Percentiles rank a stretch among this genome's conserved stretches.
Conservation (phyloP, 2,888 invertebrate genomes). For the Drosophila percnosoma region DNA sequence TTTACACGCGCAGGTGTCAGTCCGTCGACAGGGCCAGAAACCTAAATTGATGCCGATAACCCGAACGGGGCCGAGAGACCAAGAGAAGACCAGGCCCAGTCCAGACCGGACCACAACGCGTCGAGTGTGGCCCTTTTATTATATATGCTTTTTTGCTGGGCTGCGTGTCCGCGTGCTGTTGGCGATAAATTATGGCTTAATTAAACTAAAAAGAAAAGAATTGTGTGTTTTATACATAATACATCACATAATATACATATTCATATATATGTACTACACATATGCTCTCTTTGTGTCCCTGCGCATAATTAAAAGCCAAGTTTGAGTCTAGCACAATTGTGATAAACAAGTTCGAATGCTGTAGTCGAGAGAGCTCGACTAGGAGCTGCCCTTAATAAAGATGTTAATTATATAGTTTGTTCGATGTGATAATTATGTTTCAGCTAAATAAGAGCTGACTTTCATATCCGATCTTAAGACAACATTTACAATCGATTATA, state of each 20-base stretch:
- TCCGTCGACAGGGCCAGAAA: conserved; percentile 5
- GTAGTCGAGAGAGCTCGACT: not conserved
- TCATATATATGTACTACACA: conserved; percentile 6
- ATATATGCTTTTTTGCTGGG: conserved; percentile 20
- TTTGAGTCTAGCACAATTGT: conserved; percentile 42
- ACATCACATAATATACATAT: not conserved
- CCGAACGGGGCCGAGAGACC: conserved; percentile 10
- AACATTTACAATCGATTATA: not conserved
- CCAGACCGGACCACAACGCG: conserved; percentile 11
- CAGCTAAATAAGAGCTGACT: too few species aligned
- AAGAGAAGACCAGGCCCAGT: conserved; percentile 9
- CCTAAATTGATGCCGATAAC: not conserved
- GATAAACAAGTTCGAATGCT: not conserved
- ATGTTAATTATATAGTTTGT: not conserved
- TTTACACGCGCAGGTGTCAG: conserved; percentile 78
- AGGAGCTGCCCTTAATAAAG: not conserved
- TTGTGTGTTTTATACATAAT: conserved; percentile 39
- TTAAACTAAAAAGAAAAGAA: conserved; percentile 69
- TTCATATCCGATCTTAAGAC: not conserved
- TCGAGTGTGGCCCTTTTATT: conserved; percentile 68
- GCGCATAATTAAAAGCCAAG: conserved; percentile 49
- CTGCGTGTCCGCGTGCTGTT: conserved; percentile 75
- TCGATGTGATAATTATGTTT: not conserved
- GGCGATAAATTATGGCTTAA: conserved; percentile 79
- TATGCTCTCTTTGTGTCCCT: conserved; percentile 10